Evolutionary conservation across 1,140 invertebrate genomes (phyloP).

Genomic region (Triops longicaudatus): DNA sequence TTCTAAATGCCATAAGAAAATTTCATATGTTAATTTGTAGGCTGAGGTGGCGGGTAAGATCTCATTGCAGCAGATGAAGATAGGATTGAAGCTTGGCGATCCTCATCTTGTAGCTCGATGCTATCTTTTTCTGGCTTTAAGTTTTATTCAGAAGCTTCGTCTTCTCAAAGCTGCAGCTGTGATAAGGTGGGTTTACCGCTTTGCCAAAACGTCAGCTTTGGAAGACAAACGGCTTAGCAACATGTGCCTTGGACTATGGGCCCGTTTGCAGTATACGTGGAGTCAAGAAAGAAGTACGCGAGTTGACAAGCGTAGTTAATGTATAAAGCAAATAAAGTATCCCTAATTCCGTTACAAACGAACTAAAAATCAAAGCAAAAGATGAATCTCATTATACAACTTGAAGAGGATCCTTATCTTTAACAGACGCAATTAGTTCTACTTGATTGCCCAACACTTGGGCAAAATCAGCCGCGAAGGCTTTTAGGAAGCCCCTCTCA

Average conservation of each 20-base stretch:
- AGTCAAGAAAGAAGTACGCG: not conserved
- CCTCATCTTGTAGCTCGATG: slow-evolving; percentile 67
- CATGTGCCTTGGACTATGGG: slow-evolving; percentile 80
- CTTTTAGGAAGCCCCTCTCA: slow-evolving; percentile 73
- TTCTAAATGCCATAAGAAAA: not conserved
- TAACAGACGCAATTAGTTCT: slow-evolving; percentile 57
- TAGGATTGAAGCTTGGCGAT: slow-evolving; percentile 71
- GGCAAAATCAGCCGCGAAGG: slow-evolving; percentile 47
- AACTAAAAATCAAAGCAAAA: not conserved
- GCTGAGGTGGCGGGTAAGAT: slow-evolving; percentile 78
- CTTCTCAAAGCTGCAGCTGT: slow-evolving; percentile 55
- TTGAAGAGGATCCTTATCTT: slow-evolving; percentile 61
- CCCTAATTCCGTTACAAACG: not conserved
- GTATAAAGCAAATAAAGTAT: slow-evolving; percentile 9
- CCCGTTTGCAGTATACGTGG: slow-evolving; percentile 57
- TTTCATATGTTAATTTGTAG: slow-evolving; percentile 42
- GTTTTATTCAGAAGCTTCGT: slow-evolving; percentile 68
- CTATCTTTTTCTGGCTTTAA: slow-evolving; percentile 74
- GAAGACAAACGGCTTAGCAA: slow-evolving; percentile 45
- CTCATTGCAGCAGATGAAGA: slow-evolving; percentile 66
- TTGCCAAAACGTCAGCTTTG: slow-evolving; percentile 40
- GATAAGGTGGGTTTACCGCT: slow-evolving; percentile 53
- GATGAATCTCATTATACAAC: slow-evolving; percentile 34
- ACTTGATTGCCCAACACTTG: slow-evolving; percentile 48
- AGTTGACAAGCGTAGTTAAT: not conserved